phyloP scores from a whole-genome alignment of 2,113 vertebrate genomes.

The Embiotoca jacksoni region DNA sequence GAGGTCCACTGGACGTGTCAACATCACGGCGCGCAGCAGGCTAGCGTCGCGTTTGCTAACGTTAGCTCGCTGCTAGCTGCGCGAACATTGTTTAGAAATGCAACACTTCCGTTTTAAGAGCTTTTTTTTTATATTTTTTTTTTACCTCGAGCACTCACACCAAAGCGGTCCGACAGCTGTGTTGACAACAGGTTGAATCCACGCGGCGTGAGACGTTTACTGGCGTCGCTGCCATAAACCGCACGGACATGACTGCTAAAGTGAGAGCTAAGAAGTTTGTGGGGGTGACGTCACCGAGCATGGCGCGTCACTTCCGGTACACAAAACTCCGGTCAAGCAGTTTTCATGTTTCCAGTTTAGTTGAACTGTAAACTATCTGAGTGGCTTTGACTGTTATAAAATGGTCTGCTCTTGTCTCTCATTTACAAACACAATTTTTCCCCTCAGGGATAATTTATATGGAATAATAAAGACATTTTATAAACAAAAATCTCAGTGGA shows the following conservation, averaged over 20 bases:
- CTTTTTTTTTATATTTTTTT: too few species aligned
- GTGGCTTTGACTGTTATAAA: too few species aligned
- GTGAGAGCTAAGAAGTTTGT: slow-evolving; percentile 52
- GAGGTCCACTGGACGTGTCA: too few species aligned
- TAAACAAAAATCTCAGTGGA: too few species aligned
- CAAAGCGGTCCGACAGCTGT: accelerated
- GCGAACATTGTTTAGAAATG: background rate
- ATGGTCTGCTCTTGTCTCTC: too few species aligned
- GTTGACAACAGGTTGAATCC: background rate
- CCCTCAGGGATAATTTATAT: too few species aligned
- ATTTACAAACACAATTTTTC: too few species aligned
- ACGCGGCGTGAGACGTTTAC: too few species aligned
- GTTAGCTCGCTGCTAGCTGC: slow-evolving; percentile 56
- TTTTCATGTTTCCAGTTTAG: too few species aligned
- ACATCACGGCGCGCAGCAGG: background rate
- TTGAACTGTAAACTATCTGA: too few species aligned
- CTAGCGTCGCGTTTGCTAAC: slow-evolving; percentile 53
- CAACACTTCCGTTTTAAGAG: background rate
- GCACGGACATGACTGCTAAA: slow-evolving; percentile 42
- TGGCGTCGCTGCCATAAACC: background rate
- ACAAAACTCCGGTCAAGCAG: background rate
- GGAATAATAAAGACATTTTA: too few species aligned
- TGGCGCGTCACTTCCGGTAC: slow-evolving; percentile 27
- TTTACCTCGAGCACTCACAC: slow-evolving; percentile 8
- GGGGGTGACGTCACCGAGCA: background rate